Conservation (phyloP, 2,888 invertebrate genomes). For the Trichopria drosophilae region DNA sequence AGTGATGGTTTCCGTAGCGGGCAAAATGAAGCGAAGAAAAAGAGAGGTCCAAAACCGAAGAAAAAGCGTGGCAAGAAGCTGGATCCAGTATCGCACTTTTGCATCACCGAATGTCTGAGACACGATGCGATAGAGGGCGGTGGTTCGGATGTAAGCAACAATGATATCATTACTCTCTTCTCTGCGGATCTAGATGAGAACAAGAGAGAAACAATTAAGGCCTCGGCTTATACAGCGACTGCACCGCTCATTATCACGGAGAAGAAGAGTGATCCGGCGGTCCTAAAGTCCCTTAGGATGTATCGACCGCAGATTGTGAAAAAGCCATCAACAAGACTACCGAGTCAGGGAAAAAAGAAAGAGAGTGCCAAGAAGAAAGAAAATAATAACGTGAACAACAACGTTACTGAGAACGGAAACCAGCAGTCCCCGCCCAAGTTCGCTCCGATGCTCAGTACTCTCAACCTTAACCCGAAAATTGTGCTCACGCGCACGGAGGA, state of each 20-base stretch:
- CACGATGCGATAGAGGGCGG: constrained; percentile 44
- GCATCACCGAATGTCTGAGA: constrained; percentile 50
- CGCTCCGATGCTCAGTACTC: constrained; percentile 55
- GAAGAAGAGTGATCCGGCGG: constrained; percentile 60
- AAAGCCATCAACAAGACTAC: constrained; percentile 43
- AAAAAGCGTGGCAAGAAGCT: constrained; percentile 57
- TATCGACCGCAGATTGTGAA: constrained; percentile 58
- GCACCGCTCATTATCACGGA: constrained; percentile 53
- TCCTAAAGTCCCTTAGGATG: constrained; percentile 61
- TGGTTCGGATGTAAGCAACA: constrained; percentile 51
- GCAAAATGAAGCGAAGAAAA: constrained; percentile 41
- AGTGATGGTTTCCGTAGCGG: constrained; percentile 56
- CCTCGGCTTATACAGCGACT: constrained; percentile 51
- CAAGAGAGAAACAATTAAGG: constrained; percentile 55
- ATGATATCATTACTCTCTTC: constrained; percentile 54
- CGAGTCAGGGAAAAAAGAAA: constrained; percentile 43
- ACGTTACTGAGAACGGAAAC: constrained; percentile 33
- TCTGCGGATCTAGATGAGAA: constrained; percentile 56
- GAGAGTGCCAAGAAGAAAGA: constrained; percentile 44
- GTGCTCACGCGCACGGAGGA: constrained; percentile 55
- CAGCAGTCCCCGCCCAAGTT: constrained; percentile 45
- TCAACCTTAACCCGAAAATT: constrained; percentile 59
- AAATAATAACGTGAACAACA: constrained; percentile 41
- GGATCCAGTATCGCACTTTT: constrained; percentile 53
- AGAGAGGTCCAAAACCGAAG: constrained; percentile 27